Percentiles rank a stretch among this genome's conserved stretches.
These are phyloP conservation scores for Myripristis murdjan DNA, from an alignment of 2,797 vertebrate genomes.

Conservation along the genomic window DNA sequence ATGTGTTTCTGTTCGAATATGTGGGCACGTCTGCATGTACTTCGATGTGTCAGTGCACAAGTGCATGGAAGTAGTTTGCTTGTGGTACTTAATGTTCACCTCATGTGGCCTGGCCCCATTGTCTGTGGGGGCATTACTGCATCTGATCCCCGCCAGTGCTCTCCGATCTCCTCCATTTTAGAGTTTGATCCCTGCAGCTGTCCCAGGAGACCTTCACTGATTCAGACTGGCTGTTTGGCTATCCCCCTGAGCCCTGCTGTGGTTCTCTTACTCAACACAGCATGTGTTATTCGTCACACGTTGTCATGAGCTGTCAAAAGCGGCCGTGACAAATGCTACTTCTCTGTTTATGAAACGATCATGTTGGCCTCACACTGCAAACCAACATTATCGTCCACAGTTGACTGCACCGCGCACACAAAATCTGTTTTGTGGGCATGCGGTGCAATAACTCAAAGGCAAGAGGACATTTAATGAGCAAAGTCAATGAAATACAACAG, in stretches of 20 bases:
- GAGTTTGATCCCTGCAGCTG: conserved; percentile 56
- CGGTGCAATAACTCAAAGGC: conserved; percentile 40
- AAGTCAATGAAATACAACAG: conserved; percentile 35
- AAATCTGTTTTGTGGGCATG: conserved; percentile 43
- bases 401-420: conserved; percentile 38
- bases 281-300: conserved; percentile 74
- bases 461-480: conserved; percentile 37
- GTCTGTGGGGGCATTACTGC: conserved; percentile 52
- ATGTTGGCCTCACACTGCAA: conserved; percentile 55
- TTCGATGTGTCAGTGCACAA: conserved; percentile 34
- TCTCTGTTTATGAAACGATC: conserved; percentile 67
- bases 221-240: conserved; percentile 46
- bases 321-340: conserved; percentile 60
- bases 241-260: conserved; percentile 37
- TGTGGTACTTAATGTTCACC: conserved; percentile 56
- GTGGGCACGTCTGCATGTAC: conserved; percentile 11
- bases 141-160: conserved; percentile 59
- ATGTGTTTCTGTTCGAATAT: conserved; percentile 23
- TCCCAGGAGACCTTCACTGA: conserved; percentile 52
- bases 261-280: conserved; percentile 56
- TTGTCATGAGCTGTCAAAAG: conserved; percentile 69
- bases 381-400: conserved; percentile 38
- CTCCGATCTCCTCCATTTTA: conserved; percentile 48
- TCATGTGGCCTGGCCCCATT: conserved; percentile 47
- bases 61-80: conserved; percentile 22